These are phyloP conservation scores for Dipodomys merriami DNA, from an alignment of 2,113 vertebrate genomes.

Conservation along the genomic window DNA sequence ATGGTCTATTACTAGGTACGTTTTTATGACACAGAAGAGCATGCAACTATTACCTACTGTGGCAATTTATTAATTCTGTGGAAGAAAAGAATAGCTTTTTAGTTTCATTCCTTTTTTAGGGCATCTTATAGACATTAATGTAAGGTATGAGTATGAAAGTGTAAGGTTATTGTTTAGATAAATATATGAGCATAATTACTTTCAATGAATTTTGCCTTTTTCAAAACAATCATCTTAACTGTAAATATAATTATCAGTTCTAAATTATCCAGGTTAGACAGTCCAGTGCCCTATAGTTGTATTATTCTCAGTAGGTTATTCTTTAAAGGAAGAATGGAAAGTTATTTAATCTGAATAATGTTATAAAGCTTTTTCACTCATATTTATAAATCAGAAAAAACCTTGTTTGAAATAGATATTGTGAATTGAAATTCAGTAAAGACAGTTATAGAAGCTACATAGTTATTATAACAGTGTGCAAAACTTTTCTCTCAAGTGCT, in stretches of 20 bases:
- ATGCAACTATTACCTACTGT: slow-evolving; percentile 16
- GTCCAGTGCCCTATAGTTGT: not conserved
- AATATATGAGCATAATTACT: not conserved
- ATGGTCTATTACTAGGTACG: not conserved
- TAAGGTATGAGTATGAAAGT: slow-evolving; percentile 1
- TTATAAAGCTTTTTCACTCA: not conserved
- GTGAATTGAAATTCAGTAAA: slow-evolving; percentile 38
- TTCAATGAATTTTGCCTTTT: slow-evolving; percentile 12
- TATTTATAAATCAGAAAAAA: slow-evolving; percentile 53
- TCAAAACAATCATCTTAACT: slow-evolving; percentile 36
- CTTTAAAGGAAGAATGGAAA: slow-evolving; percentile 24
- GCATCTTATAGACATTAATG: not conserved
- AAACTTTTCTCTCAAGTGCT: slow-evolving; percentile 38
- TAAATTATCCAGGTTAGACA: not conserved
- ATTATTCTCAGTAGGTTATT: slow-evolving; percentile 38
- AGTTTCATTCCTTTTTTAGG: not conserved
- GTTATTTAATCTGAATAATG: slow-evolving; percentile 12
- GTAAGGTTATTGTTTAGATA: slow-evolving; percentile 28
- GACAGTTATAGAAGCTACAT: not conserved
- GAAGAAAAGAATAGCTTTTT: slow-evolving; percentile 20
- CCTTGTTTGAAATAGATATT: not conserved
- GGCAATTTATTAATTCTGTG: not conserved
- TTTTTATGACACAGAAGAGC: not conserved
- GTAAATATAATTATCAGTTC: not conserved
- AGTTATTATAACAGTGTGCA: slow-evolving; percentile 23